phyloP scores from a whole-genome alignment of 2,797 vertebrate genomes.

The Centroberyx gerrardi region DNA sequence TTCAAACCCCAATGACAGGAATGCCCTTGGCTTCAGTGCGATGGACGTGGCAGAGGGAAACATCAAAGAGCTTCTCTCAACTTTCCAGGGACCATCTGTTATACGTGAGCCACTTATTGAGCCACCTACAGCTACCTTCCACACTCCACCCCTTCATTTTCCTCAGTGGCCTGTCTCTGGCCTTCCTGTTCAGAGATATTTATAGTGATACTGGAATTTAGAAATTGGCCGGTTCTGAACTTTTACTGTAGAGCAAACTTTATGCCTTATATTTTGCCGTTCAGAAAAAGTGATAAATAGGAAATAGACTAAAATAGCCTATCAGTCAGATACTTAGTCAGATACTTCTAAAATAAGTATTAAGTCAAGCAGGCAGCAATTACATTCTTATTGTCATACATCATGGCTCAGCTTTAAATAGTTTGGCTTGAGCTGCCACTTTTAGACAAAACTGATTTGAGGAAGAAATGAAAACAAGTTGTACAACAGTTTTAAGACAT shows the following conservation, averaged over 20 bases:
- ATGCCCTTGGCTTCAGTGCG: constrained; percentile 76
- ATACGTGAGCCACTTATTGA: neutral
- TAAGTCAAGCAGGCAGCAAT: neutral
- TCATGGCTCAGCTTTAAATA: too few relatives aligned
- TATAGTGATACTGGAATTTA: neutral
- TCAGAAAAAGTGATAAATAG: neutral
- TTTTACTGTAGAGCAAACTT: neutral
- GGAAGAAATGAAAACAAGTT: too few relatives aligned
- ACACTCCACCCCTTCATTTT: neutral
- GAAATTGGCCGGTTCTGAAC: neutral
- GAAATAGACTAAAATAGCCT: too few relatives aligned
- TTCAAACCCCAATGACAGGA: constrained; percentile 81
- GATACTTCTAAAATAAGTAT: too few relatives aligned
- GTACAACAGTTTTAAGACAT: too few relatives aligned
- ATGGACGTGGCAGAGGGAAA: constrained; percentile 78
- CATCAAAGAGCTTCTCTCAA: constrained; percentile 85
- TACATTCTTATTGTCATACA: too few relatives aligned
- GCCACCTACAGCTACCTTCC: neutral
- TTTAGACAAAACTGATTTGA: too few relatives aligned
- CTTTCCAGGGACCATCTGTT: constrained; percentile 47
- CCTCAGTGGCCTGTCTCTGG: too few relatives aligned
- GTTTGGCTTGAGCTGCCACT: too few relatives aligned
- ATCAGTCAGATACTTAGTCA: too few relatives aligned
- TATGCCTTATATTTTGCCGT: neutral
- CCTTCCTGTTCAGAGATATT: too few relatives aligned